Percentiles rank a stretch among this genome's conserved stretches.
Evolutionary conservation across 2,888 invertebrate species (phyloP).

Genomic region (Himalopsyche tibetana): DNA sequence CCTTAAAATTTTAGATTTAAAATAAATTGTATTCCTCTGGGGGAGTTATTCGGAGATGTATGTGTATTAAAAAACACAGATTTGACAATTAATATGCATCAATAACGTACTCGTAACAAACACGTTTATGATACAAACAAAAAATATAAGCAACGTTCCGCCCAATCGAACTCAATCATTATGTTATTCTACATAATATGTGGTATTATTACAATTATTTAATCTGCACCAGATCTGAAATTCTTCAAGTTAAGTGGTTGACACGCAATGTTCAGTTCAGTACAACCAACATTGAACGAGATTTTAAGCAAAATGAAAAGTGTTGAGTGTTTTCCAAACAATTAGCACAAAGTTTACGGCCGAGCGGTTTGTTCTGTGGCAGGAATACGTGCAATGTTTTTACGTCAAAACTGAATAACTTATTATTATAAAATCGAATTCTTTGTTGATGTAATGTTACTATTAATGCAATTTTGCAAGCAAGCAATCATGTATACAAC

Average conservation of each 20-base stretch:
- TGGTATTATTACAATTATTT: slow-evolving; percentile 3
- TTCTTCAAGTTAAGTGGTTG: background rate
- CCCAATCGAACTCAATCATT: no score
- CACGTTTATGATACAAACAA: no score
- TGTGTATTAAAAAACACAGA: no score
- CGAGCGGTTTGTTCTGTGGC: slow-evolving; percentile 51
- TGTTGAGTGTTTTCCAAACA: slow-evolving; percentile 52
- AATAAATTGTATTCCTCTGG: no score
- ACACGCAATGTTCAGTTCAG: slow-evolving; percentile 36
- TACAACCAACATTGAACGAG: slow-evolving; percentile 39
- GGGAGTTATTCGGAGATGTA: no score
- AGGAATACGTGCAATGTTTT: slow-evolving; percentile 56
- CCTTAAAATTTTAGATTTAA: no score
- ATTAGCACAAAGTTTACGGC: slow-evolving; percentile 63
- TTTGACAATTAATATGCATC: no score
- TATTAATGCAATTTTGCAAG: slow-evolving; percentile 57
- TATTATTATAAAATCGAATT: slow-evolving; percentile 51
- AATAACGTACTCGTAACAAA: no score
- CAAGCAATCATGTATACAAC: slow-evolving; percentile 60
- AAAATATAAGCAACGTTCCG: no score
- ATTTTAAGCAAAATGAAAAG: slow-evolving; percentile 28
- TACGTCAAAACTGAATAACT: slow-evolving; percentile 55
- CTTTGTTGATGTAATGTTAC: slow-evolving; percentile 50
- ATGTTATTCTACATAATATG: background rate
- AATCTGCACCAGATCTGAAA: slow-evolving; percentile 3